phyloP scores from a whole-genome alignment of 2,888 invertebrate species.

The Phengaris arion region DNA sequence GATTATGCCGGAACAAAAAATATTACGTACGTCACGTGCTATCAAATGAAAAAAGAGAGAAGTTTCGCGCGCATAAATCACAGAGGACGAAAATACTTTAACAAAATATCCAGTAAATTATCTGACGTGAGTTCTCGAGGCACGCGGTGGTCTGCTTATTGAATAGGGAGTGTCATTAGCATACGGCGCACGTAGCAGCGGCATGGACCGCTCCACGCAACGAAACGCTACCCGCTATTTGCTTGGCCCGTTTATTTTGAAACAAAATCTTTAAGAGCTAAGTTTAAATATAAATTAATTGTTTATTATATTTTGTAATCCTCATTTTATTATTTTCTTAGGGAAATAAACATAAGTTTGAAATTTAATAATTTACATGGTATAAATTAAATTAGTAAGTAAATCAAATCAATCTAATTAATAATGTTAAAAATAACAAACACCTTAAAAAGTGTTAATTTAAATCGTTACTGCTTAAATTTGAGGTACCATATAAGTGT shows the following conservation, averaged over 20 bases:
- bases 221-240: slow-evolving; percentile 36
- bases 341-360: no score
- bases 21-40: slow-evolving; percentile 79
- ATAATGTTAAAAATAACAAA: no score
- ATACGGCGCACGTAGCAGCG: slow-evolving; percentile 74
- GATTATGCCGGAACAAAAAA: slow-evolving; percentile 76
- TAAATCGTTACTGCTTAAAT: neutral
- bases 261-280: neutral
- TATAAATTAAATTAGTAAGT: no score
- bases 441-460: no score
- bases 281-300: neutral
- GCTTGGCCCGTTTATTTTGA: slow-evolving; percentile 22
- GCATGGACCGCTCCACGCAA: slow-evolving; percentile 46
- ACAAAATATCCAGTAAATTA: slow-evolving; percentile 80
- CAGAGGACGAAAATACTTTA: slow-evolving; percentile 78
- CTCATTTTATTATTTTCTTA: neutral
- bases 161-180: slow-evolving; percentile 76
- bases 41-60: slow-evolving; percentile 75
- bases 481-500: neutral
- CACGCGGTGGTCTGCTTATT: slow-evolving; percentile 78
- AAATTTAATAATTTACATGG: no score
- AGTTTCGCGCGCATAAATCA: slow-evolving; percentile 79
- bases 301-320: neutral
- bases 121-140: slow-evolving; percentile 78
- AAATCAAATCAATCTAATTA: no score